Base-by-base conservation (phyloP, 1,140 invertebrate species). In the Platyscapa corneri region DNA sequence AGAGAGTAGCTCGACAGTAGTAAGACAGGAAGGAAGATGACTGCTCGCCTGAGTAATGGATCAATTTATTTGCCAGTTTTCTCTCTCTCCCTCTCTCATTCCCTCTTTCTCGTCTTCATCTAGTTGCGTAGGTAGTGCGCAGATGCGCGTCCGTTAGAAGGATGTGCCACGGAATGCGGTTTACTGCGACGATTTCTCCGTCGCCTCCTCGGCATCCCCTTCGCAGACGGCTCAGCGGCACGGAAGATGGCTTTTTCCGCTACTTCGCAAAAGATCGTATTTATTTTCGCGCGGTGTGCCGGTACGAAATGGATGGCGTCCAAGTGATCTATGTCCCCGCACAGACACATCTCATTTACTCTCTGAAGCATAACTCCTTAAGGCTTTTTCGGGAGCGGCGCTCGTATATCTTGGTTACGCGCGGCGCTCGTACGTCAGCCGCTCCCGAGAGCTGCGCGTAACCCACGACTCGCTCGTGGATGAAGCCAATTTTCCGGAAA, bases 271-370 rank as follows among this genome's bases (percentile, higher is more conserved):
- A 87, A 90, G 89, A 91, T 90, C 91, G 91, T 92, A 91, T 92
- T 92, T 92, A 92, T 92, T 92, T 92, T 90, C 90, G 88, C 89
- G 88, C n/a, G 65, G 88, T 88, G 88, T 37, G 75, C 67, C n/a
- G 39, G 89, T 87, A 86, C 88, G 88, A 88, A 92, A 92, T 91
- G 91, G 91, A 91, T 92, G 90, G 89, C 89, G 89, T 83, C 87
- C 85, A 72, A 89, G 92, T 92, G 92, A 92, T 92, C 90, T 92
- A 92, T 92, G 91, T 90, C 89, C 89, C 90, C 82, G 87, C 87
- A 90, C 89, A 92, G 91, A 91, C 92, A 92, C 92, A 91, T 92
- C 91, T 92, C 91, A 92, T 92, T 92, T 92, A 92, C 91, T 92
- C 90, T 87, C 88, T 87, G 87, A 86, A 89, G 92, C 92, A 92